phyloP scores from a whole-genome alignment of 2,113 vertebrate species.

The Brachionichthys hirsutus region DNA sequence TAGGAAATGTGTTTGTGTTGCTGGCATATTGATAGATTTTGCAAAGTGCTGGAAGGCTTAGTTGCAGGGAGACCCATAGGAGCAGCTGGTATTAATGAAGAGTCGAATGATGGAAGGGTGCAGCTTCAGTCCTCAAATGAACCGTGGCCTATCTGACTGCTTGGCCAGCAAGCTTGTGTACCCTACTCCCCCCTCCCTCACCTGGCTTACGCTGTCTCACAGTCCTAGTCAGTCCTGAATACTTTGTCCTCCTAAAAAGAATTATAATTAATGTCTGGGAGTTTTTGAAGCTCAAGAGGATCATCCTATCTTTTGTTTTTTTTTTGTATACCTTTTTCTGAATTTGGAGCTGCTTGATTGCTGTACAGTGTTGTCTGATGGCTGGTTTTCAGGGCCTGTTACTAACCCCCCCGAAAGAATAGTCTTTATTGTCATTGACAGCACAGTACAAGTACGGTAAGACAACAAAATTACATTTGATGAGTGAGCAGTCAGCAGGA shows the following conservation, averaged over 20 bases:
- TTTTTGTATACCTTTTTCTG: conserved; percentile 40
- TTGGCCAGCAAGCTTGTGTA: conserved; percentile 32
- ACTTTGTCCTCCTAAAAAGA: conserved; percentile 46
- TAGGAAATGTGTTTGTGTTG: conserved; percentile 30
- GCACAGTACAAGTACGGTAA: no score
- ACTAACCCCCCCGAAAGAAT: conserved; percentile 28
- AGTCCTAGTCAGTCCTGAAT: conserved; percentile 23
- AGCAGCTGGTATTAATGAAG: conserved; percentile 62
- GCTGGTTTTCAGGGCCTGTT: conserved; percentile 58
- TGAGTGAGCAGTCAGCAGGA: no score
- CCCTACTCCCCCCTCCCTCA: conserved; percentile 1
- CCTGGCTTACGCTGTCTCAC: conserved; percentile 29
- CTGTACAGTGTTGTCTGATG: conserved; percentile 59
- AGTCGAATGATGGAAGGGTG: conserved; percentile 54
- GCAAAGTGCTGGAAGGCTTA: conserved; percentile 39
- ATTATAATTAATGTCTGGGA: conserved; percentile 25
- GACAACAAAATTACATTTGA: no score
- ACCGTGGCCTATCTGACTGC: conserved; percentile 48
- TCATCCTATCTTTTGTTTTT: conserved; percentile 4
- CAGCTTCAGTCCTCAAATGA: conserved; percentile 64
- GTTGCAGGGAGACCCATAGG: conserved; percentile 41
- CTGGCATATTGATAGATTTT: conserved; percentile 57
- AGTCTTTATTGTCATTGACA: no score
- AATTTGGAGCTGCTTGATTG: conserved; percentile 44
- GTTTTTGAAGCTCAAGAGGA: conserved; percentile 25